Evolutionary conservation across 2,113 vertebrate genomes (phyloP).

Genomic region (Silurus asotus): DNA sequence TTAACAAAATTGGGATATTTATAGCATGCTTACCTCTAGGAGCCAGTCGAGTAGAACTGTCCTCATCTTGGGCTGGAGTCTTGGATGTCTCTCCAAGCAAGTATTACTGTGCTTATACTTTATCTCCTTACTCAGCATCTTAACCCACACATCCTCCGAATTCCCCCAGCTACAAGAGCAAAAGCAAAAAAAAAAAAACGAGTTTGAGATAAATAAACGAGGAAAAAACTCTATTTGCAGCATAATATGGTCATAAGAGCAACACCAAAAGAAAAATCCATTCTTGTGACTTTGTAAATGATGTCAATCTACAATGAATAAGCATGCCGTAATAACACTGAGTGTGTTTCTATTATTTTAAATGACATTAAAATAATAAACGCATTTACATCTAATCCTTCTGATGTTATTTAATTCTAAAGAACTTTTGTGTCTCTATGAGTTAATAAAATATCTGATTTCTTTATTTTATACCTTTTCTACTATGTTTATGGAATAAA

Average conservation of each 20-base stretch:
- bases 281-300: background rate
- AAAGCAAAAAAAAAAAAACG: background rate
- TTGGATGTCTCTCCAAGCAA: slow-evolving; percentile 74
- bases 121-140: slow-evolving; percentile 81
- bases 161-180: slow-evolving; percentile 75
- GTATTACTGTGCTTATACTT: slow-evolving; percentile 78
- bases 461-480: background rate
- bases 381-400: background rate
- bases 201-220: background rate
- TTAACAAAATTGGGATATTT: background rate
- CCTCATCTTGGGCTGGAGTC: slow-evolving; percentile 83
- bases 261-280: background rate
- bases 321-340: background rate
- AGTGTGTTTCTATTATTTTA: background rate
- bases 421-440: background rate
- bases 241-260: background rate
- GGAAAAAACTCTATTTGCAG: background rate
- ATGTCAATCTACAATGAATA: background rate
- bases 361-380: background rate
- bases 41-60: slow-evolving; percentile 88
- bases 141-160: slow-evolving; percentile 84
- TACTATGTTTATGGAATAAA: background rate
- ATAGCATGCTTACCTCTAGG: slow-evolving; percentile 76
- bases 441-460: background rate
- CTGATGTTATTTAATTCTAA: too few species aligned